Conservation (phyloP, 2,797 vertebrate species). For the Clarias laeviceps region DNA sequence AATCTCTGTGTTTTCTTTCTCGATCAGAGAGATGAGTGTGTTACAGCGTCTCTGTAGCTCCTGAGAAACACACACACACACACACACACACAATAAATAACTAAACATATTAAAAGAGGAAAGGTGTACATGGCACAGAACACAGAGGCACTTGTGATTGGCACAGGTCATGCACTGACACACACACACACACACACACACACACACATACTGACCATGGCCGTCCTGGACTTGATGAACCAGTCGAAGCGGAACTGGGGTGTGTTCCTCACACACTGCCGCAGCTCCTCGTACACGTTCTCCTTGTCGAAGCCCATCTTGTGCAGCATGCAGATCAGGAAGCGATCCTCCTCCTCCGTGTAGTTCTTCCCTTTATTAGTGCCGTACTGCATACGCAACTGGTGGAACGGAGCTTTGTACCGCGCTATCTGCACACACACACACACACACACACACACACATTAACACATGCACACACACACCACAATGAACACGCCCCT, state of each 20-base stretch:
- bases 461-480: too few relatives aligned
- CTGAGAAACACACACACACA: slow-evolving; percentile 63
- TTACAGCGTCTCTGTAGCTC: slow-evolving; percentile 88
- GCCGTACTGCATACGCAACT: slow-evolving; percentile 85
- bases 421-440: slow-evolving; percentile 78
- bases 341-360: slow-evolving; percentile 86
- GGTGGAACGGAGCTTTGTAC: slow-evolving; percentile 87
- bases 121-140: not conserved
- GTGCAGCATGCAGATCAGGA: slow-evolving; percentile 88
- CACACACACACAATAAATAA: slow-evolving; percentile 9
- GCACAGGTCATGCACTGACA: not conserved
- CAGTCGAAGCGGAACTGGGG: slow-evolving; percentile 88
- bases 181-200: not conserved
- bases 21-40: slow-evolving; percentile 87
- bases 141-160: not conserved
- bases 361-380: slow-evolving; percentile 90
- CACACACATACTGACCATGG: slow-evolving; percentile 73
- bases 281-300: slow-evolving; percentile 84
- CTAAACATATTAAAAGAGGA: not conserved
- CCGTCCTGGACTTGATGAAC: slow-evolving; percentile 89
- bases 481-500: too few relatives aligned
- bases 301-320: slow-evolving; percentile 90
- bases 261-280: slow-evolving; percentile 86
- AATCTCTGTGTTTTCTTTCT: slow-evolving; percentile 89
- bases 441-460: slow-evolving; percentile 37